These are phyloP conservation scores for Mus spicilegus DNA, from an alignment of 2,113 vertebrate species.

Conservation along the genomic window DNA sequence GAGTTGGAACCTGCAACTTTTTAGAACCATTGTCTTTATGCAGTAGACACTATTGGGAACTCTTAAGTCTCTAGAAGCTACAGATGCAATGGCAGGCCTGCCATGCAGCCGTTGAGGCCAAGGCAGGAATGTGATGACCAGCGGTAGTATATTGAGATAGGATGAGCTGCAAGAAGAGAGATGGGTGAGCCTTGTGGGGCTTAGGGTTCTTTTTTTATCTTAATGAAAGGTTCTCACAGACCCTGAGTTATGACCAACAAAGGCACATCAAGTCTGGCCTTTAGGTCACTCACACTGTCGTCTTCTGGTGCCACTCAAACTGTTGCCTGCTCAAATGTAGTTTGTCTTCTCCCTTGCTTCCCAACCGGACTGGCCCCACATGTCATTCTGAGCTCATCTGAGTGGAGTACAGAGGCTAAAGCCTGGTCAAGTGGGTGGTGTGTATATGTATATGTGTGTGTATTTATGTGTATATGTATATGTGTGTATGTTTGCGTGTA, in stretches of 20 bases:
- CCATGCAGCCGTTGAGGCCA: neutral
- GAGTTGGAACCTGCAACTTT: neutral
- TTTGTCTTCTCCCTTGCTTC: neutral
- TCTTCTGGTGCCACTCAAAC: no score
- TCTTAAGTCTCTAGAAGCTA: neutral
- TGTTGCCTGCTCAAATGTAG: neutral
- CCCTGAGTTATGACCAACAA: neutral
- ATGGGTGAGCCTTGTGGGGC: neutral
- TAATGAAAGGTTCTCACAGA: neutral
- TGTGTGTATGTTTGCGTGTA: no score
- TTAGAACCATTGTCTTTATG: neutral
- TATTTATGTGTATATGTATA: no score
- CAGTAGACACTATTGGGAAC: neutral
- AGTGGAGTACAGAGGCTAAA: neutral
- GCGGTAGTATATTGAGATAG: neutral
- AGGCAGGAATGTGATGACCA: neutral
- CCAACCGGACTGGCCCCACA: neutral
- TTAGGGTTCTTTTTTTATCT: neutral
- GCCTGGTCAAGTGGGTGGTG: neutral
- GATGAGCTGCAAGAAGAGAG: neutral
- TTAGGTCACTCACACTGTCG: neutral
- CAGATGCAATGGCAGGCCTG: neutral
- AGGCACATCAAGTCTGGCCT: neutral
- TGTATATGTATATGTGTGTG: neutral
- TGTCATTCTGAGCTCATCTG: neutral